phyloP scores from a whole-genome alignment of 2,888 invertebrate species.

The Disparrhopalites patrizii region DNA sequence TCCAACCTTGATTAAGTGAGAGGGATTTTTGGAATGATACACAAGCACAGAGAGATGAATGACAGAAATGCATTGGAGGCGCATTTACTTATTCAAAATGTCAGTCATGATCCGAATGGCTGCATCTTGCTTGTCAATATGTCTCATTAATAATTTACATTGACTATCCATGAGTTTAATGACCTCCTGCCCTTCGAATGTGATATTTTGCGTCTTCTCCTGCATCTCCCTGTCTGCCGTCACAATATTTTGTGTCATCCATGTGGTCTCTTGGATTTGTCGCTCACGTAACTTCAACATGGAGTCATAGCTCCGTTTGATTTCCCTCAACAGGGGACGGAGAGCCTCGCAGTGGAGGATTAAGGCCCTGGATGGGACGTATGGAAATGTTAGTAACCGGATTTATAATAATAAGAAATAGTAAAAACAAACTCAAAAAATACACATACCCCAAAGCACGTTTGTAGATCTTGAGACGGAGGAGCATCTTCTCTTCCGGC shows the following conservation, averaged over 20 bases:
- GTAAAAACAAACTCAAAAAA: background rate
- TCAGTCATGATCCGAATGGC: conserved; percentile 20
- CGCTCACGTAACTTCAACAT: conserved; percentile 10
- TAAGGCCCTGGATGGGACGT: conserved; percentile 2
- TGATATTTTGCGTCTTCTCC: conserved; percentile 4
- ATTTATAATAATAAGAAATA: background rate
- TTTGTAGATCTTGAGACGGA: conserved; percentile 19
- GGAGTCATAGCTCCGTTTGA: conserved; percentile 21
- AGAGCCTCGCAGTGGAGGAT: conserved; percentile 29
- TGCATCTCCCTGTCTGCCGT: conserved; percentile 14
- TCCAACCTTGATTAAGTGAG: conserved; percentile 17
- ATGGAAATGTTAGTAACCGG: background rate
- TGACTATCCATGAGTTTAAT: conserved; percentile 16
- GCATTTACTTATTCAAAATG: conserved; percentile 17
- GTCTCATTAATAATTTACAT: conserved; percentile 2
- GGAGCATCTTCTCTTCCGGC: conserved; percentile 11
- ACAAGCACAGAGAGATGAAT: too few species aligned
- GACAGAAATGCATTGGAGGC: too few species aligned
- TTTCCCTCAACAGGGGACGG: conserved; percentile 21
- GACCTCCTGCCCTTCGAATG: conserved; percentile 14
- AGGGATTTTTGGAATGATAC: too few species aligned
- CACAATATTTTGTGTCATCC: conserved; percentile 17
- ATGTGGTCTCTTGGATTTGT: conserved; percentile 9
- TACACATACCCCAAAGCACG: conserved; percentile 15
- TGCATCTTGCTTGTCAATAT: conserved; percentile 24